phyloP scores from a whole-genome alignment of 2,797 vertebrate genomes.

The Phrynocephalus forsythii region DNA sequence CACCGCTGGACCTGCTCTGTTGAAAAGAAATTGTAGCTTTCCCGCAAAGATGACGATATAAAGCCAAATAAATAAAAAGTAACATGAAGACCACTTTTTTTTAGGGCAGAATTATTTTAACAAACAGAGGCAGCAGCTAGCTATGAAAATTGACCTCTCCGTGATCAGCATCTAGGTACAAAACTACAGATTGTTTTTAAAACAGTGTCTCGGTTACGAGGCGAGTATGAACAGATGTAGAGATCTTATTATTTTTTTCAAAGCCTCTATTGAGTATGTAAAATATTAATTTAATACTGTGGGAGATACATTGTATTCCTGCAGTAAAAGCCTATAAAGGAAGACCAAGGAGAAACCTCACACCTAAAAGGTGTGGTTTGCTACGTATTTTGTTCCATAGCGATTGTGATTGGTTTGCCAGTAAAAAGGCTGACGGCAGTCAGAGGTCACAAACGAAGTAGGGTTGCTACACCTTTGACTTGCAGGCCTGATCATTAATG shows the following conservation, averaged over 20 bases:
- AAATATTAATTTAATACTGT: conserved; percentile 57
- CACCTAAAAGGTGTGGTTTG: conserved; percentile 25
- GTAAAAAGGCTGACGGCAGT: conserved; percentile 46
- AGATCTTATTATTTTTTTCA: conserved; percentile 56
- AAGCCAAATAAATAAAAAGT: conserved; percentile 19
- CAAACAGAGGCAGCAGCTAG: neutral
- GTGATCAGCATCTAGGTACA: conserved; percentile 43
- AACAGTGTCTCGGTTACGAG: conserved; percentile 25
- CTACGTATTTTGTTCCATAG: neutral
- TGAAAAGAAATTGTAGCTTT: conserved; percentile 17
- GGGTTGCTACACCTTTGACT: conserved; percentile 82
- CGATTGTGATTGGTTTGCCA: neutral
- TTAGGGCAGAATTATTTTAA: neutral
- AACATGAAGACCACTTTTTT: conserved; percentile 1
- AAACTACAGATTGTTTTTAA: neutral
- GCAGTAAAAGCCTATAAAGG: conserved; percentile 45
- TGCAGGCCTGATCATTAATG: conserved; percentile 79
- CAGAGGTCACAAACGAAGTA: conserved; percentile 72
- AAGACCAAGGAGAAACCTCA: conserved; percentile 16
- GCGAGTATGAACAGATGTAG: conserved; percentile 53
- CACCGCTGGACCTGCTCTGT: neutral
- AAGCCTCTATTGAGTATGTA: conserved; percentile 49
- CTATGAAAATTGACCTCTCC: neutral
- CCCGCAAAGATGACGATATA: neutral
- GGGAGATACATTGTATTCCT: conserved; percentile 44